These are phyloP conservation scores for Unio pictorum DNA, from an alignment of 2,888 invertebrate genomes.

Conservation along the genomic window DNA sequence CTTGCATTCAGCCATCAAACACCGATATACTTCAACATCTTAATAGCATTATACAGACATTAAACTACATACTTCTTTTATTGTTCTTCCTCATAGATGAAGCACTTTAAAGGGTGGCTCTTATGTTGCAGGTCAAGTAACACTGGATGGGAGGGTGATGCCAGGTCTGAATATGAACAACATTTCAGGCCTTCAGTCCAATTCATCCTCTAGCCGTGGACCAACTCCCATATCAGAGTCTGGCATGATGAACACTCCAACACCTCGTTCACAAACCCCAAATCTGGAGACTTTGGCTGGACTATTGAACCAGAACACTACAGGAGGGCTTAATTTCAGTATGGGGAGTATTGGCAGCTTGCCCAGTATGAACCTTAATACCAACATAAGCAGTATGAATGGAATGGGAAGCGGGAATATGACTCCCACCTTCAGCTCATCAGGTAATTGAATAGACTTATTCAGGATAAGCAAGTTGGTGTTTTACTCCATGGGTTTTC, in stretches of 20 bases:
- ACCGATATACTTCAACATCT: too few species aligned
- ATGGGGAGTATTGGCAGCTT: conserved; percentile 24
- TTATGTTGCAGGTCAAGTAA: conserved; percentile 55
- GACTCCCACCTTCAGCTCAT: conserved; percentile 31
- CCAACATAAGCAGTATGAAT: conserved; percentile 10
- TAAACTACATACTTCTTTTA: too few species aligned
- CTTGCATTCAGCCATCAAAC: too few species aligned
- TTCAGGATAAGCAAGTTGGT: too few species aligned
- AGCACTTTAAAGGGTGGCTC: too few species aligned
- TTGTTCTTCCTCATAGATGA: too few species aligned
- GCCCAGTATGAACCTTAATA: conserved; percentile 5
- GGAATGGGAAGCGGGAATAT: conserved; percentile 9
- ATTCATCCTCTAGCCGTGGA: conserved; percentile 38
- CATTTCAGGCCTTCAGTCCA: conserved; percentile 30
- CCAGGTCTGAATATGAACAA: conserved; percentile 59
- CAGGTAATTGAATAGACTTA: not conserved
- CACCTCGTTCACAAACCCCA: conserved; percentile 45
- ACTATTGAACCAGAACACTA: conserved; percentile 42
- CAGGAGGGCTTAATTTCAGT: conserved; percentile 19
- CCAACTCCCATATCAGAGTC: conserved; percentile 47
- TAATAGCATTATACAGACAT: too few species aligned
- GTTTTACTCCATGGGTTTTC: too few species aligned
- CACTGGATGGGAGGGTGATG: conserved; percentile 65
- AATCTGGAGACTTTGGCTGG: conserved; percentile 56
- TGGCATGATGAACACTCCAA: conserved; percentile 13